Evolutionary conservation across 2,797 vertebrate genomes (phyloP), one percentile per base, ranked within the genome.

Genomic region (Hoplostethus mediterraneus): DNA sequence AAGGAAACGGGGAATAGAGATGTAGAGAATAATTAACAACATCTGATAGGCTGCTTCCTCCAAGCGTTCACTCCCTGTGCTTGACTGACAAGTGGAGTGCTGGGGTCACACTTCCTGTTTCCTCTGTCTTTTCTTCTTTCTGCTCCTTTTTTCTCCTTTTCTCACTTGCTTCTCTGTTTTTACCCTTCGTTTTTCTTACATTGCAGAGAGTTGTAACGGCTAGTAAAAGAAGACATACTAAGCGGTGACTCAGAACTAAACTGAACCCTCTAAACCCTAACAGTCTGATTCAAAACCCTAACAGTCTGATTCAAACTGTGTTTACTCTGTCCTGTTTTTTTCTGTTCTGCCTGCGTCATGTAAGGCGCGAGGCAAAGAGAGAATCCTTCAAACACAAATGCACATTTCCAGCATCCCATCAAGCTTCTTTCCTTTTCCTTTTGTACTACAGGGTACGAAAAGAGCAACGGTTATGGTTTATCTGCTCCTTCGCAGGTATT

Each of bases 401-500:
- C 70, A 48, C 73, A 30, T 56, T 83, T 55, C 51, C 28, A 40
- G 48, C 51, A 58, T 65, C 54, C 60, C 56, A 51, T 58, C 64
- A 77, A 69, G 44, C 57, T 80, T 81, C 66, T 64, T 47, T 55
- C 45, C 40, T 72, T 42, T 9, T 44, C 47, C 63, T 79, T 84
- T 82, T 63, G 71, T 79, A 67, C 64, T 36, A 8, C 42, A 11
- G 45, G 53, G 79, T 84, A 83, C 83, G 83, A 84, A 79, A 63
- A 12, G 61, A 55, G 63, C 66, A 63, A 42, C 60, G 38, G 44
- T 65, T 74, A 58, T 45, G 49, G 49, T 81, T 92, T 91, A 93
- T 93, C 89, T 86, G 51, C 75, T 71, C 65, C 74, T 85, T 69
- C 80, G 80, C 90, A 90, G 87, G 70, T 88, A 79, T 66, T 77